These are phyloP conservation scores for Hedya salicella DNA, from an alignment of 2,888 invertebrate genomes.

Conservation along the genomic window DNA sequence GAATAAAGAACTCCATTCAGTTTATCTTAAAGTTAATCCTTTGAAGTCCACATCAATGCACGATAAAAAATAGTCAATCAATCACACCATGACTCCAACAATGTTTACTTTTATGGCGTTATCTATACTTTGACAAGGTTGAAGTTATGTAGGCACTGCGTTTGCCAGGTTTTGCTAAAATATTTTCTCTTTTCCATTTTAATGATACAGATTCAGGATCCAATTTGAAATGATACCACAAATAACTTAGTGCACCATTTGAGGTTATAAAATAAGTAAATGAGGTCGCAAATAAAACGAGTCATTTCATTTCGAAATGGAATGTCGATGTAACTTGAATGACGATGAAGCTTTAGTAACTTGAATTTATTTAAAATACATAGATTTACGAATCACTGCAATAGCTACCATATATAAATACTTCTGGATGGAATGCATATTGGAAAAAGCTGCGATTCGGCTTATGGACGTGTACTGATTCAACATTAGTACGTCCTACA, in stretches of 20 bases:
- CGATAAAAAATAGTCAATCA: neutral
- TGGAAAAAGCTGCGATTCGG: slow-evolving; percentile 10
- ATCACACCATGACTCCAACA: too few species aligned
- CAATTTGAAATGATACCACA: slow-evolving; percentile 9
- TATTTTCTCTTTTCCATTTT: too few species aligned
- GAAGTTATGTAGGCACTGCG: too few species aligned
- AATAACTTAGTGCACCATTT: slow-evolving; percentile 5
- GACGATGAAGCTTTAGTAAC: slow-evolving; percentile 57
- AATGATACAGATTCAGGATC: too few species aligned
- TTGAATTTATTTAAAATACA: slow-evolving; percentile 5
- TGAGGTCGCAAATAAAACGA: neutral
- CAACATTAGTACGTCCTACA: slow-evolving; percentile 53
- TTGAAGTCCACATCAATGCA: neutral
- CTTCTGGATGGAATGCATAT: slow-evolving; percentile 36
- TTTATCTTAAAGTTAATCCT: neutral
- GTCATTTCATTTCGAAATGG: slow-evolving; percentile 49
- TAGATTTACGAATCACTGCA: slow-evolving; percentile 43
- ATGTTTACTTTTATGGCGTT: too few species aligned
- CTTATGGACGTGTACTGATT: slow-evolving; percentile 16
- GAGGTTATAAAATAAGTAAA: neutral
- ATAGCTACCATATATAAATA: slow-evolving; percentile 19
- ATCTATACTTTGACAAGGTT: too few species aligned
- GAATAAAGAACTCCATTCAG: neutral
- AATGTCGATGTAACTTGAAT: slow-evolving; percentile 62
- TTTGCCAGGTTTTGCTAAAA: too few species aligned